A percentile compares a stretch with the other conserved stretches of the same genome.
These are phyloP conservation scores for Astur gentilis DNA, from an alignment of 2,113 vertebrate genomes.

Conservation along the genomic window DNA sequence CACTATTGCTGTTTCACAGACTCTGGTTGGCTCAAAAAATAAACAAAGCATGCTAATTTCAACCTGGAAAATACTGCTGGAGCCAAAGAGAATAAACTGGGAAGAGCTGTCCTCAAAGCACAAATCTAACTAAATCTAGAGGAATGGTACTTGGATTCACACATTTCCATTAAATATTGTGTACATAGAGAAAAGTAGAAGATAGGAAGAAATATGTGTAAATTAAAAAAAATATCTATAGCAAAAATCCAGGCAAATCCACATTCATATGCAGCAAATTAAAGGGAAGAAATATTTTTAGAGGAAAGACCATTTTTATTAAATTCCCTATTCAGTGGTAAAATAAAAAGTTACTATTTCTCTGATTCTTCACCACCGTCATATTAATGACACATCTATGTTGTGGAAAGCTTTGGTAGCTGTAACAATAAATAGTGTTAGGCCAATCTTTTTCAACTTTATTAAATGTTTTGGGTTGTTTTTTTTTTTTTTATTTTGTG, in stretches of 20 bases:
- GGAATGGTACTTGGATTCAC: background rate
- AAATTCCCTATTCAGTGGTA: background rate
- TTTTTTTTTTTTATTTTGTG: background rate
- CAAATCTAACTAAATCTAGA: accelerated
- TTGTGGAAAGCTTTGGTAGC: background rate
- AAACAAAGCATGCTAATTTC: background rate
- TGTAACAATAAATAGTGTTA: background rate
- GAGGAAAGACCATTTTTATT: background rate
- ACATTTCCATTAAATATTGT: background rate
- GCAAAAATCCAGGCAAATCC: background rate
- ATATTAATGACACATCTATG: background rate
- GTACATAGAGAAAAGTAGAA: background rate
- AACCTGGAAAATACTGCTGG: background rate
- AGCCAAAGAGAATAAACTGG: background rate
- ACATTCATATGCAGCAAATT: background rate
- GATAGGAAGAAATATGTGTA: background rate
- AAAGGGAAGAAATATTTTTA: background rate
- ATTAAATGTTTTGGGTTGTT: too few relatives aligned
- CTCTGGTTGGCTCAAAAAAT: background rate
- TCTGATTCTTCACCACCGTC: background rate
- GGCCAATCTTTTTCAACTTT: background rate
- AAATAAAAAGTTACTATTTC: background rate
- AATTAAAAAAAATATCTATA: background rate
- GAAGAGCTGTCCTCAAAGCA: background rate
- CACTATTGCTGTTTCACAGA: background rate